Evolutionary conservation across 1,140 invertebrate genomes (phyloP).

Genomic region (Spodoptera frugiperda): DNA sequence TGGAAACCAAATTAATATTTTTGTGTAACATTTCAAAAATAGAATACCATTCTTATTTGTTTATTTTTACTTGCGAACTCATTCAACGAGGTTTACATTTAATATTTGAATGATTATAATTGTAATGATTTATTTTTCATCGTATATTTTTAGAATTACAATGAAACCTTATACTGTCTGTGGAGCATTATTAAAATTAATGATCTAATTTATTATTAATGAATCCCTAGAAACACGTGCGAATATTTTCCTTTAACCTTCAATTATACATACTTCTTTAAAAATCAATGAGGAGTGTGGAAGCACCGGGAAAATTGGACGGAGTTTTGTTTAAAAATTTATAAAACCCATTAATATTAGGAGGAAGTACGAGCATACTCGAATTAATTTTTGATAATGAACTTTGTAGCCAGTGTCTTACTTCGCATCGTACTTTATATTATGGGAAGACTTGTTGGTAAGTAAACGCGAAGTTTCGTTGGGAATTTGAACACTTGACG

Average conservation of each 20-base stretch:
- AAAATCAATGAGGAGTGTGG: constrained; percentile 15
- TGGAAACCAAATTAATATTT: too few species aligned
- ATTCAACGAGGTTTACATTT: too few species aligned
- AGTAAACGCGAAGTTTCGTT: not conserved
- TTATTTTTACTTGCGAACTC: too few species aligned
- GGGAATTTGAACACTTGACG: constrained; percentile 2
- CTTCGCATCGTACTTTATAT: constrained; percentile 2
- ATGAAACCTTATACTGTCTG: not conserved
- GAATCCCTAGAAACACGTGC: not conserved
- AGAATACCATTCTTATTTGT: too few species aligned
- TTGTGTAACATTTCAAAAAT: too few species aligned
- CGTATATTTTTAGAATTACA: too few species aligned
- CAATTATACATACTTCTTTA: not conserved
- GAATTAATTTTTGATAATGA: constrained; percentile 2
- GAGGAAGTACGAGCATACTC: not conserved
- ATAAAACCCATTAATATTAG: not conserved
- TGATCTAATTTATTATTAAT: not conserved
- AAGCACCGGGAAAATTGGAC: not conserved
- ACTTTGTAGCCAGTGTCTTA: not conserved
- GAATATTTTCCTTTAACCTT: not conserved
- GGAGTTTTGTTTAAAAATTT: not conserved
- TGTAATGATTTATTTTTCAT: too few species aligned
- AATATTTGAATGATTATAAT: too few species aligned
- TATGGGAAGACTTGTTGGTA: not conserved
- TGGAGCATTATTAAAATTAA: constrained; percentile 1